phyloP scores from a whole-genome alignment of 2,113 vertebrate species.

The Hippopotamus amphibius region DNA sequence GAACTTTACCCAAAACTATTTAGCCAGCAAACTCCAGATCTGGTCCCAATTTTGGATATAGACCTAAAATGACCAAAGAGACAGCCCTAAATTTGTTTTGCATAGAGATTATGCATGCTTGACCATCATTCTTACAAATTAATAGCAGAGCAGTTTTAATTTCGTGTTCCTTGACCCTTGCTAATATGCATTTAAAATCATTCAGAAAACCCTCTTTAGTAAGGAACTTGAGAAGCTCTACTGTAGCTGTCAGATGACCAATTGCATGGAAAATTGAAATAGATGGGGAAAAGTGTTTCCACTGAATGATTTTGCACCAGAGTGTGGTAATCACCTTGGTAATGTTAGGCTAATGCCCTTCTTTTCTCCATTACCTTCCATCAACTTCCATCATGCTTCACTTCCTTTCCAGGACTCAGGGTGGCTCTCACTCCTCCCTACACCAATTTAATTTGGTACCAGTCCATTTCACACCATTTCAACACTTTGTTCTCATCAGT shows the following conservation, averaged over 20 bases:
- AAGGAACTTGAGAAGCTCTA: slow-evolving; percentile 46
- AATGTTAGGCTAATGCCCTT: slow-evolving; percentile 73
- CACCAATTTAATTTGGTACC: slow-evolving; percentile 28
- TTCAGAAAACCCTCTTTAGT: not conserved
- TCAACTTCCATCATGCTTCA: slow-evolving; percentile 71
- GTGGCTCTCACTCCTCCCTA: not conserved
- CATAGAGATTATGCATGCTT: not conserved
- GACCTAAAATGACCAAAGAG: not conserved
- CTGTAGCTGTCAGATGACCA: slow-evolving; percentile 68
- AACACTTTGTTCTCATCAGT: slow-evolving; percentile 50
- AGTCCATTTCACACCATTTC: slow-evolving; percentile 59
- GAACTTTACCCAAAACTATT: not conserved
- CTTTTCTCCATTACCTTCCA: slow-evolving; percentile 78
- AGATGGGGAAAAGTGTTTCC: slow-evolving; percentile 63
- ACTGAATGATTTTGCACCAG: slow-evolving; percentile 52
- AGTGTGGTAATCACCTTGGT: slow-evolving; percentile 72
- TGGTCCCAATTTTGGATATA: not conserved
- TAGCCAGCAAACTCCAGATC: not conserved
- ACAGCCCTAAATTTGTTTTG: not conserved
- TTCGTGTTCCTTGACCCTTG: slow-evolving; percentile 35
- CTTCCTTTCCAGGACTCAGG: slow-evolving; percentile 47
- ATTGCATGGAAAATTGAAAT: slow-evolving; percentile 79
- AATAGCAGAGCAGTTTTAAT: slow-evolving; percentile 41
- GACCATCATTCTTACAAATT: not conserved
- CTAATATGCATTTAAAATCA: slow-evolving; percentile 48